These are phyloP conservation scores for Diglossa brunneiventris DNA, from an alignment of 2,113 vertebrate genomes.

Conservation along the genomic window DNA sequence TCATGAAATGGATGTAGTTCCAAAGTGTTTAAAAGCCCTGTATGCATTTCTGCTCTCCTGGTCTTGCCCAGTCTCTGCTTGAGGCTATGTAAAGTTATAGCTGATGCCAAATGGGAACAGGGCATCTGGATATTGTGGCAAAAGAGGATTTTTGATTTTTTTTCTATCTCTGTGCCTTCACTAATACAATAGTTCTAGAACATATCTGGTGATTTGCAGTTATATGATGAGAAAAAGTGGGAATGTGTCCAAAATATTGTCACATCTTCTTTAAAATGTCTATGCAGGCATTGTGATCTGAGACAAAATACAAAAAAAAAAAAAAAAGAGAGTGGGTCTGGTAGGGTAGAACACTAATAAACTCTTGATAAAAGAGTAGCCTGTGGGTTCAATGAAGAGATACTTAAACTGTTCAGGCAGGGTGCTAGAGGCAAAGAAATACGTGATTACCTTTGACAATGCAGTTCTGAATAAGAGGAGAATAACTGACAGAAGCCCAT, in stretches of 20 bases:
- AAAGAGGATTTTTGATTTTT: background rate
- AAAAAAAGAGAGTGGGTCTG: background rate
- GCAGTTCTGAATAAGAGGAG: background rate
- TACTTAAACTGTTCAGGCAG: slow-evolving; percentile 13
- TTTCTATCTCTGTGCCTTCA: background rate
- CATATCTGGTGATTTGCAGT: background rate
- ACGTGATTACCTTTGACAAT: background rate
- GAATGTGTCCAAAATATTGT: background rate
- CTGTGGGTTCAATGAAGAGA: background rate
- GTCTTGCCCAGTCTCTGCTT: background rate
- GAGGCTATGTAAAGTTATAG: background rate
- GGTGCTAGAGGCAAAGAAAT: slow-evolving; percentile 9
- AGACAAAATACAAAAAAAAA: background rate
- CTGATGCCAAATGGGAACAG: background rate
- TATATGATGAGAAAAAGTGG: background rate
- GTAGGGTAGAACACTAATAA: slow-evolving; percentile 11
- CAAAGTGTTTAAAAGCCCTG: background rate
- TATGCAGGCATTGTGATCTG: background rate
- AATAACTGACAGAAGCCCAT: background rate
- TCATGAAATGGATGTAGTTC: background rate
- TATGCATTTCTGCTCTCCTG: background rate
- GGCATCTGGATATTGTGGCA: background rate
- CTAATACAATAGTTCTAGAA: background rate
- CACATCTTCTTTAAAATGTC: background rate
- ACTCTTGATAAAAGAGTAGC: slow-evolving; percentile 20